phyloP scores from a whole-genome alignment of 2,888 invertebrate genomes.

The Drosophila macrospina region DNA sequence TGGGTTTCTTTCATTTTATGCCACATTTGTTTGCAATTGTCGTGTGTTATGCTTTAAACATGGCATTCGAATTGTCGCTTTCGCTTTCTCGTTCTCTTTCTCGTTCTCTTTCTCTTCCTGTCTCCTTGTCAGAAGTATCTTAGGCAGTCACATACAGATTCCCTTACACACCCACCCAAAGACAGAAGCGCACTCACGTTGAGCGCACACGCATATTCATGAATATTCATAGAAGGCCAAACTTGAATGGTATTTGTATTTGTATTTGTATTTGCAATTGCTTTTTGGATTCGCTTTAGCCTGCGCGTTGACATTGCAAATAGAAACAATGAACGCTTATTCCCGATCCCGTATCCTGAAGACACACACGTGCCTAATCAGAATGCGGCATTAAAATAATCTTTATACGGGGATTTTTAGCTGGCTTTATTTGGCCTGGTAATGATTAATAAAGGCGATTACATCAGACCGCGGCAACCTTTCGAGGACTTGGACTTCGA shows the following conservation, averaged over 20 bases:
- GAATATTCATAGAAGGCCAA: conserved; percentile 67
- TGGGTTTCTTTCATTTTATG: conserved; percentile 31
- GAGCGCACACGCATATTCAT: conserved; percentile 51
- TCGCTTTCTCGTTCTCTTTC: neutral
- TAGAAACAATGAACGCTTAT: conserved; percentile 37
- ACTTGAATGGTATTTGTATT: conserved; percentile 41
- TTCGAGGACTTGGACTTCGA: conserved; percentile 21
- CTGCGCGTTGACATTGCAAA: conserved; percentile 69
- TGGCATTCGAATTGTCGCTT: conserved; percentile 33
- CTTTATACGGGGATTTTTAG: conserved; percentile 65
- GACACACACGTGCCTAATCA: conserved; percentile 77
- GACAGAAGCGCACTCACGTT: neutral
- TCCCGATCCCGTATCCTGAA: neutral
- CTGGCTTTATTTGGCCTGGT: conserved; percentile 33
- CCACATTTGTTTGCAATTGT: conserved; percentile 48
- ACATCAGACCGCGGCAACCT: conserved; percentile 16
- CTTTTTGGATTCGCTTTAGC: conserved; percentile 53
- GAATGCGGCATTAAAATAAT: conserved; percentile 71
- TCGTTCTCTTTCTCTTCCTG: conserved; percentile 2
- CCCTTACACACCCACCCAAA: conserved; percentile 12
- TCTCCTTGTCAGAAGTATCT: conserved; percentile 53
- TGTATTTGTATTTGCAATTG: conserved; percentile 72
- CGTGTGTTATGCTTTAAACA: conserved; percentile 64
- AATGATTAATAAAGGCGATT: conserved; percentile 60
- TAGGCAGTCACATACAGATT: conserved; percentile 53